A percentile compares a stretch with the other conserved stretches of the same genome.
phyloP scores from a whole-genome alignment of 2,888 invertebrate species.

The Laothoe populi region DNA sequence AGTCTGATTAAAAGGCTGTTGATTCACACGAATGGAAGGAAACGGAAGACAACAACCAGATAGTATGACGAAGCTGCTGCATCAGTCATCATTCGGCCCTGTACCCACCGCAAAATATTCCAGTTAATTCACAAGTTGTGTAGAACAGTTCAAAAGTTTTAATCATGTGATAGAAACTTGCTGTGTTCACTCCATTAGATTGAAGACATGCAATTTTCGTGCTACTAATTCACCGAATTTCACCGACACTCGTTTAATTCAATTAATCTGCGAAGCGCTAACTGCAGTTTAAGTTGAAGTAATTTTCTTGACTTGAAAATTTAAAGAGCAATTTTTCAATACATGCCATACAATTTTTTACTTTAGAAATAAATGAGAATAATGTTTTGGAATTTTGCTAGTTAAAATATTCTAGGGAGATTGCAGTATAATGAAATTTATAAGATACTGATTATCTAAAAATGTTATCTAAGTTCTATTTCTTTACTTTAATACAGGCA shows the following conservation, averaged over 20 bases:
- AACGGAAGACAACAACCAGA: no score
- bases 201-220: constrained; percentile 34
- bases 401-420: neutral
- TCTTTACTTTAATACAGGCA: neutral
- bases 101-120: constrained; percentile 35
- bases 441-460: neutral
- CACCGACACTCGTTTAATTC: neutral
- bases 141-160: constrained; percentile 43
- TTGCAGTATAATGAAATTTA: neutral
- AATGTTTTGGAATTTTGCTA: neutral
- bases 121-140: constrained; percentile 39
- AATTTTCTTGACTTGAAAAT: neutral
- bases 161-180: constrained; percentile 42
- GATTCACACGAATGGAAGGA: no score
- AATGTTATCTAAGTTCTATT: neutral
- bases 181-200: constrained; percentile 40
- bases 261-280: constrained; percentile 1
- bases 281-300: neutral
- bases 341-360: no score
- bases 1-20: no score
- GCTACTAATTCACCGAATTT: neutral
- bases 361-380: no score
- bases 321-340: neutral
- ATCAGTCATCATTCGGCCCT: constrained; percentile 19
- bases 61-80: no score